A percentile compares a stretch with the other conserved stretches of the same genome.
These are phyloP conservation scores for Drosophila miranda DNA, from an alignment of 1,140 invertebrate genomes.

Conservation along the genomic window DNA sequence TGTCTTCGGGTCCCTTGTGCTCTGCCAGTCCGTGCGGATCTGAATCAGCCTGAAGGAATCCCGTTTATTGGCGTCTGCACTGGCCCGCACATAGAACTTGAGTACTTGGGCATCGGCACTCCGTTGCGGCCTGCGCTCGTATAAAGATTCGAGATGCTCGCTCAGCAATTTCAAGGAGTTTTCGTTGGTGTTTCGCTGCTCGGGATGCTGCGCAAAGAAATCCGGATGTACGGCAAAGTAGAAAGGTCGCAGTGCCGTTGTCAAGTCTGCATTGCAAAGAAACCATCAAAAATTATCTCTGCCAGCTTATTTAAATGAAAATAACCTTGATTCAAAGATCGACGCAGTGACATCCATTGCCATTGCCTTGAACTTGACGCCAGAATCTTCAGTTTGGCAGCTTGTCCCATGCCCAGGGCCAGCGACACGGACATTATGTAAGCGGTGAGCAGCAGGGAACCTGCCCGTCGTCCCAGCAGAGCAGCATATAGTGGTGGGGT, in stretches of 20 bases:
- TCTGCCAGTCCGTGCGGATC: conserved; percentile 78
- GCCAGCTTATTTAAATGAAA: neutral
- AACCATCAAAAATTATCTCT: conserved; percentile 14
- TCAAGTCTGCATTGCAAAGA: conserved; percentile 86
- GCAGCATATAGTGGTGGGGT: conserved; percentile 35
- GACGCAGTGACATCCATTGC: conserved; percentile 14
- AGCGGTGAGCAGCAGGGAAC: conserved; percentile 39
- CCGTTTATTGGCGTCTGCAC: conserved; percentile 81
- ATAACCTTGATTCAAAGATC: conserved; percentile 45
- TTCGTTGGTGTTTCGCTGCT: conserved; percentile 95
- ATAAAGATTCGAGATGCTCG: conserved; percentile 90
- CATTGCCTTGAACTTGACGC: conserved; percentile 7
- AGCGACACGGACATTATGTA: conserved; percentile 53
- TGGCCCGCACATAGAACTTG: conserved; percentile 89
- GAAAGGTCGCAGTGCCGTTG: conserved; percentile 94
- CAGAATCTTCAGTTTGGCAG: conserved; percentile 20
- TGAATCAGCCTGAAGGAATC: conserved; percentile 88
- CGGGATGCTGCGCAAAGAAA: conserved; percentile 94
- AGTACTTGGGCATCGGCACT: conserved; percentile 83
- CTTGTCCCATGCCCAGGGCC: conserved; percentile 4
- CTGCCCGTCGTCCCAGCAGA: conserved; percentile 25
- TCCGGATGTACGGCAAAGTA: conserved; percentile 98
- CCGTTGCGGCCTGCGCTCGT: conserved; percentile 84
- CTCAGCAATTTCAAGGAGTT: conserved; percentile 94
- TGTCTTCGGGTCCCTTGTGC: conserved; percentile 85